These are phyloP conservation scores for Aromia moschata DNA, from an alignment of 2,888 invertebrate species.

Conservation along the genomic window DNA sequence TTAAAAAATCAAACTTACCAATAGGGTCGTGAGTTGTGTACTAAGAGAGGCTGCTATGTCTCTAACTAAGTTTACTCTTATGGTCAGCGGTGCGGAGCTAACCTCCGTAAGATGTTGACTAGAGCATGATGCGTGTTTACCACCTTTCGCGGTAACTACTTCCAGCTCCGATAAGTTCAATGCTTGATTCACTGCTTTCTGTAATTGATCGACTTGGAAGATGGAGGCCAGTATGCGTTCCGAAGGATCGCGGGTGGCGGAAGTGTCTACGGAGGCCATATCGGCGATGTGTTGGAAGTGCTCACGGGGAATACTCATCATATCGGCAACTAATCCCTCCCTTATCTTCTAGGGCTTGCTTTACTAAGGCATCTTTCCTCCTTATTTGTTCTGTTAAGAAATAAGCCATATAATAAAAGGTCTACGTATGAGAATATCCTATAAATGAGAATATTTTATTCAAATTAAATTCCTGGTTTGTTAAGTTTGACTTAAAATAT, in stretches of 20 bases:
- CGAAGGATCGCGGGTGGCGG: conserved; percentile 66
- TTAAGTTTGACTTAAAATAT: too few species aligned
- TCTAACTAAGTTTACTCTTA: conserved; percentile 71
- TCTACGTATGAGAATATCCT: too few species aligned
- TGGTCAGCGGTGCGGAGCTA: conserved; percentile 65
- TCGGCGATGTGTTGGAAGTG: conserved; percentile 75
- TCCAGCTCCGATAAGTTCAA: conserved; percentile 68
- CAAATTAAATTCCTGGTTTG: too few species aligned
- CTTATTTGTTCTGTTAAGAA: conserved; percentile 72
- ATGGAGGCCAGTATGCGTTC: conserved; percentile 77
- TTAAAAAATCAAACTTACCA: too few species aligned
- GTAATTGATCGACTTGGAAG: conserved; percentile 68
- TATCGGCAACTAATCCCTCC: conserved; percentile 78
- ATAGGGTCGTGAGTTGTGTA: conserved; percentile 73
- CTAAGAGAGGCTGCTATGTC: conserved; percentile 72
- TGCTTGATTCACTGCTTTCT: conserved; percentile 67
- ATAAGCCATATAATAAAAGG: neutral
- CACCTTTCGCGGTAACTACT: conserved; percentile 64
- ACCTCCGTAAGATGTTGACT: conserved; percentile 61
- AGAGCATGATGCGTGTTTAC: conserved; percentile 58
- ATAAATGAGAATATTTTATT: too few species aligned
- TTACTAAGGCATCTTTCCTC: conserved; percentile 76
- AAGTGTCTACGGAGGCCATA: conserved; percentile 62
- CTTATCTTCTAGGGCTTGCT: conserved; percentile 76
- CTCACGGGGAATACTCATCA: conserved; percentile 77